Evolutionary conservation across 2,888 invertebrate genomes (phyloP), one percentile per base, ranked within the genome.

Genomic region (Rapana venosa): DNA sequence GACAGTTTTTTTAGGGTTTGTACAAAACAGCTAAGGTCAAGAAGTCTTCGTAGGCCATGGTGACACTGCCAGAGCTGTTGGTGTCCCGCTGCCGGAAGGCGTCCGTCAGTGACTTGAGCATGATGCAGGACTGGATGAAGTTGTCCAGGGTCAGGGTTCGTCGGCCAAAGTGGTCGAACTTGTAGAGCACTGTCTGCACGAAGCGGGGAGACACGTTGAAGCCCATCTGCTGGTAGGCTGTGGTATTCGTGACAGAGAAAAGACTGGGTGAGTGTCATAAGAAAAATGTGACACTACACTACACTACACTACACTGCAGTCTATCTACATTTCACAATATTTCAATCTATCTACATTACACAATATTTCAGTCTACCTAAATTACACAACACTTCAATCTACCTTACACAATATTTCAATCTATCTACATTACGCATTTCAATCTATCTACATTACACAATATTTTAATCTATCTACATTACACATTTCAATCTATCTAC

Each of bases 1-100:
- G 8, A 47, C 47, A 47, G 47, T 47, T 47, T 47, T 47, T 47
- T 32, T 93, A 94, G 17, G 93, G 92, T 92, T 94, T 94, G 83
- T 94, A 93, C 17, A 93, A 90, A 13, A 99, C 97, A 66, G 98
- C 98, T 93, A 98, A 97, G 91, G 97, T 97, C 86, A 99, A 97
- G 95, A 99, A 99, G 95, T 99, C 99, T 97, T 99, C 99, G 95
- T 99, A 99, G 56, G 97, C 97, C 95, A 99, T 97, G 1, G 97
- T 97, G 88, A 99, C 98, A 15, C 97, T 97, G 70, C 99, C 99
- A 94, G 97, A 97, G 96, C 97, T 97, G 93, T 98, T 97, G 0
- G 97, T 97, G 95, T 99, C 99, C 88, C 98, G 97, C 90, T 97
- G 97, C 94, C 98, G 97, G 96, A 99, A 99, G 36, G 98, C 98